Percentiles rank a stretch among this genome's conserved stretches.
These are phyloP conservation scores for Leptobrachium leishanense DNA, from an alignment of 2,113 vertebrate species.

Conservation along the genomic window DNA sequence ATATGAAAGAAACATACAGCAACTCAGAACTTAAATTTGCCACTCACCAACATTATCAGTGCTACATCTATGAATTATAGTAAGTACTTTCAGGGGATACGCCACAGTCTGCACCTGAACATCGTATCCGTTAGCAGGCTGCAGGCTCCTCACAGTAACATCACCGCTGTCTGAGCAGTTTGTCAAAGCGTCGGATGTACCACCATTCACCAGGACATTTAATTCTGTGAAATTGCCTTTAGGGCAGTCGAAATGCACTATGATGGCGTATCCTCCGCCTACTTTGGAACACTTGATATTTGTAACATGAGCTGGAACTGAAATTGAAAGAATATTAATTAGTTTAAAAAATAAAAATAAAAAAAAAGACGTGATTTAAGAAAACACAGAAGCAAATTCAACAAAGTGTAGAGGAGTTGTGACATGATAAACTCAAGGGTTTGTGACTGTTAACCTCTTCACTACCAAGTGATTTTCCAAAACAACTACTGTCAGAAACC, in stretches of 20 bases:
- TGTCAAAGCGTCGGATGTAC: not conserved
- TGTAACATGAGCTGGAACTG: constrained; percentile 24
- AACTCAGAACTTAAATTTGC: not conserved
- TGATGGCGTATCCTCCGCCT: not conserved
- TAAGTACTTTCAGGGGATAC: not conserved
- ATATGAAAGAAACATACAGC: no score
- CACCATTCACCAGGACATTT: not conserved
- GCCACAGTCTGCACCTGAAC: constrained; percentile 29
- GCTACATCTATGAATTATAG: not conserved
- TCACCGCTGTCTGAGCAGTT: not conserved
- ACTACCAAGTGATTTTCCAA: no score
- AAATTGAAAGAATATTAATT: not conserved
- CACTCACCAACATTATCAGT: constrained; percentile 27
- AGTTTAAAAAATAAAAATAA: no score
- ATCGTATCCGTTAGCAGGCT: not conserved
- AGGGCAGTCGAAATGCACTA: not conserved
- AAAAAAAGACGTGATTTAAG: no score
- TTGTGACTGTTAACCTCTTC: no score
- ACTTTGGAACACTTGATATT: not conserved
- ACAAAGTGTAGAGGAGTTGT: no score
- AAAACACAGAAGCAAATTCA: no score
- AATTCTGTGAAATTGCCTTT: not conserved
- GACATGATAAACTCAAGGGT: not conserved
- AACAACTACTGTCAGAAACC: no score
- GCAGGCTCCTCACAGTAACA: not conserved